These are phyloP conservation scores for Heliconius charithonia DNA, from an alignment of 2,888 invertebrate species.

Conservation along the genomic window DNA sequence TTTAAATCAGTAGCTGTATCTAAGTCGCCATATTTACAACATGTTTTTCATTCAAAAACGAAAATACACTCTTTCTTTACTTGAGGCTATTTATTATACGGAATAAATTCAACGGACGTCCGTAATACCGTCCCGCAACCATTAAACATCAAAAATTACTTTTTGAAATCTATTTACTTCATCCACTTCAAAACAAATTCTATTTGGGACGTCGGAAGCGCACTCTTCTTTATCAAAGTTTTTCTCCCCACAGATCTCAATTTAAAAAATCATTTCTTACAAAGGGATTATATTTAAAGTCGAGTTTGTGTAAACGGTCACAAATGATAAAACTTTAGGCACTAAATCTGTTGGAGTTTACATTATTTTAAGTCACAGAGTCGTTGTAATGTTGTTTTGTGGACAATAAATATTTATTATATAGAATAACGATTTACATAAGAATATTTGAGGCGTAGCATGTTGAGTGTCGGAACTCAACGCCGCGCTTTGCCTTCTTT, in stretches of 20 bases:
- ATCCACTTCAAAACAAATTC: constrained; percentile 41
- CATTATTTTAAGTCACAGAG: background rate
- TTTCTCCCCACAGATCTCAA: constrained; percentile 60
- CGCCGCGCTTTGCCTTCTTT: too few species aligned
- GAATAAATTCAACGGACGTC: constrained; percentile 28
- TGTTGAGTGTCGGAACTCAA: too few species aligned
- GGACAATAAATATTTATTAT: background rate
- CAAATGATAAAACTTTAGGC: constrained; percentile 70
- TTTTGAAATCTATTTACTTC: constrained; percentile 39
- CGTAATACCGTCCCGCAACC: constrained; percentile 31
- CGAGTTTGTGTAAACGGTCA: constrained; percentile 59
- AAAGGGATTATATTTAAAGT: constrained; percentile 66
- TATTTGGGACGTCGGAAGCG: constrained; percentile 25
- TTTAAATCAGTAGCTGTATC: background rate
- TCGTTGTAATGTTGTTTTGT: background rate
- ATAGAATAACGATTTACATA: too few species aligned
- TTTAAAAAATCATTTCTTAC: constrained; percentile 58
- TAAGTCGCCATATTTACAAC: background rate
- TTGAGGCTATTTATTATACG: constrained; percentile 20
- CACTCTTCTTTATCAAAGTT: constrained; percentile 56
- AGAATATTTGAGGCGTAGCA: too few species aligned
- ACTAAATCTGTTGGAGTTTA: constrained; percentile 56
- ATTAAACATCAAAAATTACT: constrained; percentile 37
- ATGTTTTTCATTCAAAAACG: background rate
- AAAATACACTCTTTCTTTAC: constrained; percentile 2